Conservation (phyloP, 1,140 invertebrate genomes). For the Tribolium madens region DNA sequence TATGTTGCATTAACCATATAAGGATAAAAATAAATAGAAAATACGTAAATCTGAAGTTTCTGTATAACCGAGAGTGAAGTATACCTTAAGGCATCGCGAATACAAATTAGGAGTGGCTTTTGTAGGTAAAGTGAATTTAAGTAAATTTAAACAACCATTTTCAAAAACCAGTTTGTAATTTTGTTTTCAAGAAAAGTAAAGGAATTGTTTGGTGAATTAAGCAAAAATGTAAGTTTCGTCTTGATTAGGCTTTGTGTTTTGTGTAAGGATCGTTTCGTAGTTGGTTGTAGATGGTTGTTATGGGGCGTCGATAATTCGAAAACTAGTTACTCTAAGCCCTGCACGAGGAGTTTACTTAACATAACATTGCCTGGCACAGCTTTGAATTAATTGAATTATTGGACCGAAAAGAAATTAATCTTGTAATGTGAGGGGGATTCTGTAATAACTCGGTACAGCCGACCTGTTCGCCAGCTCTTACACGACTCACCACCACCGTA, state of each 20-base stretch:
- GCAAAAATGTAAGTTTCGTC: too few species aligned
- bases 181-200: too few species aligned
- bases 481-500: constrained; percentile 16
- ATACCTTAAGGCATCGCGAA: not conserved
- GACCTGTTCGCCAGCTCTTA: constrained; percentile 45
- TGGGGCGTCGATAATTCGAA: constrained; percentile 51
- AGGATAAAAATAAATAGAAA: not conserved
- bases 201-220: too few species aligned
- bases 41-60: not conserved
- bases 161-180: not conserved
- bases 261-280: not conserved
- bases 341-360: constrained; percentile 61
- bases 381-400: constrained; percentile 65
- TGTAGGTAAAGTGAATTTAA: not conserved
- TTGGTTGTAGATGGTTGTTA: not conserved
- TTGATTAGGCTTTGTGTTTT: too few species aligned
- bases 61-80: not conserved
- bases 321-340: constrained; percentile 58
- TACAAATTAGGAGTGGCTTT: not conserved
- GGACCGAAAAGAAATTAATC: constrained; percentile 65
- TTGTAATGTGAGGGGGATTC: constrained; percentile 62
- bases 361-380: constrained; percentile 59
- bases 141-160: not conserved
- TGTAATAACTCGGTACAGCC: constrained; percentile 54
- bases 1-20: not conserved